Conservation (phyloP, 1,140 invertebrate species). For the Drosophila suzukii region DNA sequence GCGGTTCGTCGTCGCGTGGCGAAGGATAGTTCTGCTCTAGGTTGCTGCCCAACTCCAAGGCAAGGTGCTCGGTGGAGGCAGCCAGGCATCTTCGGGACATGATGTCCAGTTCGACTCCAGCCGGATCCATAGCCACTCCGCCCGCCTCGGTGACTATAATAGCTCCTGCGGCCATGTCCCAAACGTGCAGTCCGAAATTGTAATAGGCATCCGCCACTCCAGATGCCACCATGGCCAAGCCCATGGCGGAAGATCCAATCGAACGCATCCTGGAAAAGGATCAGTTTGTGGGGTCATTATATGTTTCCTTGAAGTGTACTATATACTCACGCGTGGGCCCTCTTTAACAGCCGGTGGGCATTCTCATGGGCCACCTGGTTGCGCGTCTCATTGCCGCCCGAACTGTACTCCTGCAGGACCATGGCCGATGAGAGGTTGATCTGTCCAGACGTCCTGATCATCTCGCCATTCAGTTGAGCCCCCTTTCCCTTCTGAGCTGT, state of each 20-base stretch:
- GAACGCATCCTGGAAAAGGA: constrained; percentile 88
- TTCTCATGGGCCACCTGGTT: constrained; percentile 90
- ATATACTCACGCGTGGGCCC: constrained; percentile 91
- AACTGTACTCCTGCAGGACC: constrained; percentile 78
- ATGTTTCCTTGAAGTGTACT: no score
- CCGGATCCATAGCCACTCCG: constrained; percentile 95
- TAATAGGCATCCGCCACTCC: constrained; percentile 94
- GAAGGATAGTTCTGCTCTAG: constrained; percentile 81
- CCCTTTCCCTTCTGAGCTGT: constrained; percentile 40
- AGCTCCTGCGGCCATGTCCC: constrained; percentile 95
- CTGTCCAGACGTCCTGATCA: constrained; percentile 39
- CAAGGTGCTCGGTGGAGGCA: constrained; percentile 89
- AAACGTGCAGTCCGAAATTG: constrained; percentile 95
- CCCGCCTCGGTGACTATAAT: constrained; percentile 96
- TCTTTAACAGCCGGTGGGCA: constrained; percentile 88
- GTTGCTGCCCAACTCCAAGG: constrained; percentile 87
- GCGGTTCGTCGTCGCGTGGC: constrained; percentile 57
- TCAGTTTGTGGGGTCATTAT: background rate
- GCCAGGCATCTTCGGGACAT: constrained; percentile 92
- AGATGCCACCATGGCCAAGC: constrained; percentile 95
- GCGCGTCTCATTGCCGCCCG: constrained; percentile 88
- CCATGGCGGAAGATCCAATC: constrained; percentile 95
- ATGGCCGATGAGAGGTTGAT: constrained; percentile 17
- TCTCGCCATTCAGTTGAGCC: constrained; percentile 37
- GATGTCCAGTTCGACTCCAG: constrained; percentile 91